Percentiles rank a stretch among this genome's conserved stretches.
Evolutionary conservation across 2,888 invertebrate genomes (phyloP).

Genomic region (Entomobrya proxima): DNA sequence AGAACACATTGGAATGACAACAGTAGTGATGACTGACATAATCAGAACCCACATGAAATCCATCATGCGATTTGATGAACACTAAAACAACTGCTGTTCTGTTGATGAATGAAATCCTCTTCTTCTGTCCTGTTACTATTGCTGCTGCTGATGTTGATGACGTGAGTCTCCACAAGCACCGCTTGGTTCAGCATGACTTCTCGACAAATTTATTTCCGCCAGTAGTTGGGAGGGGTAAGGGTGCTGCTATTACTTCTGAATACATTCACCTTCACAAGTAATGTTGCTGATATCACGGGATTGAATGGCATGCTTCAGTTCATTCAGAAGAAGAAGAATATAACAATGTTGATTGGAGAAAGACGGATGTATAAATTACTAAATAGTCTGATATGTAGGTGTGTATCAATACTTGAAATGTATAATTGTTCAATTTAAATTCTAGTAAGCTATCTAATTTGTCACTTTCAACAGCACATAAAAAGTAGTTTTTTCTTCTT

Average conservation of each 20-base stretch:
- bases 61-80: constrained; percentile 69
- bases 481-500: background rate
- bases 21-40: constrained; percentile 72
- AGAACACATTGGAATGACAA: constrained; percentile 72
- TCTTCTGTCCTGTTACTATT: background rate
- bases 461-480: constrained; percentile 32
- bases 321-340: background rate
- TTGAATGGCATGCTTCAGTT: background rate
- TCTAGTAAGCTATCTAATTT: constrained; percentile 5
- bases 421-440: constrained; percentile 24
- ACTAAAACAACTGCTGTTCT: background rate
- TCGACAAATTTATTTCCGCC: constrained; percentile 30
- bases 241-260: background rate
- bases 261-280: background rate
- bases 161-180: background rate
- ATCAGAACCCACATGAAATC: constrained; percentile 72
- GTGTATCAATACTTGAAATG: background rate
- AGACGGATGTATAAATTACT: background rate
- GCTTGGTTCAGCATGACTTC: constrained; percentile 56
- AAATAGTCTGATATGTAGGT: background rate
- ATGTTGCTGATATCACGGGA: background rate
- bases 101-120: background rate
- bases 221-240: background rate
- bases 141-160: background rate
- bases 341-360: background rate